These are phyloP conservation scores for Bombus breviceps DNA, from an alignment of 1,140 invertebrate species.

Conservation along the genomic window DNA sequence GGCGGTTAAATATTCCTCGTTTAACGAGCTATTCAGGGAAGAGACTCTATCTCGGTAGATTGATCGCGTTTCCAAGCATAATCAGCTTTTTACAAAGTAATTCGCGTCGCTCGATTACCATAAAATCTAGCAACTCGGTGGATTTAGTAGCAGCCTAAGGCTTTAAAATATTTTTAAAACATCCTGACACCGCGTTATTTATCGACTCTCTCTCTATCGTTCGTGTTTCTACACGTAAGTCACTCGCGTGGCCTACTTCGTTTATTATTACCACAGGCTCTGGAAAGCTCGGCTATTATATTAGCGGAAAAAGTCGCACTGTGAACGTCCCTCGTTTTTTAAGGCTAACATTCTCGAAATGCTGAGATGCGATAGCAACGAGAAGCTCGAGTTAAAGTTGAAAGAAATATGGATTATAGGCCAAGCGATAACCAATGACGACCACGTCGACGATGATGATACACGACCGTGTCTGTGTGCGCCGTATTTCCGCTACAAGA, in stretches of 20 bases:
- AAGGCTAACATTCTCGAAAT: background rate
- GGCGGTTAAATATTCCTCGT: conserved; percentile 1
- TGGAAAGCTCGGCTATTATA: background rate
- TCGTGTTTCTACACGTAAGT: background rate
- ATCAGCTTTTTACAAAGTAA: conserved; percentile 32
- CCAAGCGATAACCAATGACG: conserved; percentile 30
- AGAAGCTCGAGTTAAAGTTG: background rate
- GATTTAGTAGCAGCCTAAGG: background rate
- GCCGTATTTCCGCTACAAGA: conserved; percentile 24
- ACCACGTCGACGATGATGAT: conserved; percentile 19
- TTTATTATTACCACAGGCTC: conserved; percentile 10
- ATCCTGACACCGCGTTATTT: conserved; percentile 38
- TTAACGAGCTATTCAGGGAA: conserved; percentile 13
- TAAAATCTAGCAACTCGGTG: conserved; percentile 9
- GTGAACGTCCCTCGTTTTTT: background rate
- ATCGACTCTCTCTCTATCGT: conserved; percentile 12
- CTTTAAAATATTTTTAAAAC: conserved; percentile 40
- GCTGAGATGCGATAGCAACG: background rate
- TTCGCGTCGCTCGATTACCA: conserved; percentile 22
- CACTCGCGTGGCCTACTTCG: conserved; percentile 10
- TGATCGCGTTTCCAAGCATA: conserved; percentile 1
- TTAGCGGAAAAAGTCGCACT: background rate
- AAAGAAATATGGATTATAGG: conserved; percentile 13
- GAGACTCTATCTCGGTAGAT: background rate
- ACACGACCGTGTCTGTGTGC: conserved; percentile 27